These are phyloP conservation scores for Antechinus stuartii DNA, from an alignment of 2,113 vertebrate species.

Conservation along the genomic window DNA sequence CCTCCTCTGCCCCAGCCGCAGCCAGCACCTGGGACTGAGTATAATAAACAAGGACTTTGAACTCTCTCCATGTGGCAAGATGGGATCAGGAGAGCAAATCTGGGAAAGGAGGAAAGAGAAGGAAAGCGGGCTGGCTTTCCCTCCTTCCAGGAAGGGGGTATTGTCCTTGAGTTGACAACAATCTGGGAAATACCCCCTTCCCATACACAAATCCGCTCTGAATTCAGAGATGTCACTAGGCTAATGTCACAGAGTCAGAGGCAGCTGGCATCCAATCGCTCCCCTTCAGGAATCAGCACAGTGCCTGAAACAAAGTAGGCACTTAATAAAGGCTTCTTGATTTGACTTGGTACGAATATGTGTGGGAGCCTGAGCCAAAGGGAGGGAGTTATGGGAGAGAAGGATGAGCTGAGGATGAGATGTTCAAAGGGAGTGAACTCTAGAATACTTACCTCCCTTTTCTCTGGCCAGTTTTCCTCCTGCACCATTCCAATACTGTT, in stretches of 20 bases:
- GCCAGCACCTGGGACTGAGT: constrained; percentile 77
- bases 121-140: not conserved
- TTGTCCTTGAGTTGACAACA: constrained; percentile 41
- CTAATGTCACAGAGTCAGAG: constrained; percentile 16
- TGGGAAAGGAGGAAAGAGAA: not conserved
- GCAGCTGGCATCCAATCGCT: not conserved
- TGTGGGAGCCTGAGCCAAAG: not conserved
- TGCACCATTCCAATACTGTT: not conserved
- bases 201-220: not conserved
- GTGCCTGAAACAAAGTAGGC: not conserved
- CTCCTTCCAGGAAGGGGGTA: constrained; percentile 12
- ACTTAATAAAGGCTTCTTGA: not conserved
- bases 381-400: not conserved
- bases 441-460: not conserved
- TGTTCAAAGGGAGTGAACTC: not conserved
- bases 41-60: constrained; percentile 79
- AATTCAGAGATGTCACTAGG: not conserved
- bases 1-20: constrained; percentile 16
- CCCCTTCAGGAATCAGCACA: not conserved
- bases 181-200: not conserved
- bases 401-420: not conserved
- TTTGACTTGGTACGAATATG: not conserved
- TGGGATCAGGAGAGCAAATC: constrained; percentile 52
- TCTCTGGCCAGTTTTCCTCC: not conserved
- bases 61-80: constrained; percentile 56